Percentiles rank a stretch among this genome's conserved stretches.
phyloP scores from a whole-genome alignment of 1,140 invertebrate genomes.

The Papilio dardanus region DNA sequence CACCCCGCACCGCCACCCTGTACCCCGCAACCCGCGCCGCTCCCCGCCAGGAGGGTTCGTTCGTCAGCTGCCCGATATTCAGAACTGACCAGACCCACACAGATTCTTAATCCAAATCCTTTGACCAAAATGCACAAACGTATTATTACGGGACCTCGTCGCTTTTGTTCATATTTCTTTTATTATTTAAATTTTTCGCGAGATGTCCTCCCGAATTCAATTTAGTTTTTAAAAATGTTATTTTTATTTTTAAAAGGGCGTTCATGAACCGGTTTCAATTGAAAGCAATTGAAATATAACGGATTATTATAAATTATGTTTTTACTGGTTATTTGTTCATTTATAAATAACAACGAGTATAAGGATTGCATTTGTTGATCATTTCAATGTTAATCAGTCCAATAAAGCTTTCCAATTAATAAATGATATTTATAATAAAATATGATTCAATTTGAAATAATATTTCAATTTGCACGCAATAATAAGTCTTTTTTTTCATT shows the following conservation, averaged over 20 bases:
- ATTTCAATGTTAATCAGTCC: neutral
- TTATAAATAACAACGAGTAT: neutral
- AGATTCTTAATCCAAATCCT: constrained; percentile 29
- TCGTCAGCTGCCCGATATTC: constrained; percentile 21
- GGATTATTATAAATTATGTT: neutral
- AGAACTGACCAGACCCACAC: constrained; percentile 21
- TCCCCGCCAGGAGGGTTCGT: constrained; percentile 16
- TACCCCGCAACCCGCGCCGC: neutral
- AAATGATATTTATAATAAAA: neutral
- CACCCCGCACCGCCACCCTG: neutral
- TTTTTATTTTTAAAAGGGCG: neutral
- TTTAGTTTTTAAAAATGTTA: neutral
- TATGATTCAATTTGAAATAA: neutral
- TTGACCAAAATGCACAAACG: constrained; percentile 20
- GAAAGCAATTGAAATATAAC: neutral
- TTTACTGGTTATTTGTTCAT: neutral
- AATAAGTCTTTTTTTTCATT: too few relatives aligned
- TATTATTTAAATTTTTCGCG: constrained; percentile 22
- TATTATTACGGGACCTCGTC: neutral
- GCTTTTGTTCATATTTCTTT: constrained; percentile 20
- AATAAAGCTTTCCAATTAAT: neutral
- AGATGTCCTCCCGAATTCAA: neutral
- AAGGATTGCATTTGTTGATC: neutral
- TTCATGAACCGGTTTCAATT: neutral
- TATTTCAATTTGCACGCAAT: too few relatives aligned